Percentiles rank a stretch among this genome's conserved stretches.
Conservation (phyloP, 2,888 invertebrate species). For the Brenthis ino region DNA sequence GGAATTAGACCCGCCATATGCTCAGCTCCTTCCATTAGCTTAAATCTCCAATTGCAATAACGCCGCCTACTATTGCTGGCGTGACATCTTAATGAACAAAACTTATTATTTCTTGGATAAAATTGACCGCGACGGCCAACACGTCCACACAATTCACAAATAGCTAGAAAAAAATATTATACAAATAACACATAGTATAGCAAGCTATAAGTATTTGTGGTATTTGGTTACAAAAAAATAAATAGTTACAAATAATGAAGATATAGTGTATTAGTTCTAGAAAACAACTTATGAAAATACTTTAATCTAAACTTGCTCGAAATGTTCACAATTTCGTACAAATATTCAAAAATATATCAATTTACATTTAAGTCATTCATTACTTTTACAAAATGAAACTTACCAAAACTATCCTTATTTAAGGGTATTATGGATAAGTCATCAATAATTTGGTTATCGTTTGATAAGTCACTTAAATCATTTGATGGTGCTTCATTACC, state of each 20-base stretch:
- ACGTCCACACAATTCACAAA: constrained; percentile 75
- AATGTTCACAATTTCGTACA: background rate
- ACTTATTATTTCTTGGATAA: constrained; percentile 67
- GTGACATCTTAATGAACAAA: constrained; percentile 70
- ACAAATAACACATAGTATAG: background rate
- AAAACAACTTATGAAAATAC: background rate
- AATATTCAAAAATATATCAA: constrained; percentile 26
- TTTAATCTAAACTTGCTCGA: too few relatives aligned
- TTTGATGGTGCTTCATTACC: constrained; percentile 55
- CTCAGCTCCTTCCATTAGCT: constrained; percentile 74
- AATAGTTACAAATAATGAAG: constrained; percentile 1
- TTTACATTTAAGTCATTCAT: background rate
- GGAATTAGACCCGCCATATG: constrained; percentile 78
- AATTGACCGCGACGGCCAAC: constrained; percentile 70
- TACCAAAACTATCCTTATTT: constrained; percentile 94
- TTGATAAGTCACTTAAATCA: constrained; percentile 49
- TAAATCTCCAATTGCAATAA: constrained; percentile 68
- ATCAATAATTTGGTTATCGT: constrained; percentile 63
- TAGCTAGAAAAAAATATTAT: constrained; percentile 51
- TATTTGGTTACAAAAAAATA: constrained; percentile 25
- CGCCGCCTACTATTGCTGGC: constrained; percentile 56
- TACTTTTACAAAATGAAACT: constrained; percentile 51
- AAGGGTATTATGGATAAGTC: constrained; percentile 94
- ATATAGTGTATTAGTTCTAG: background rate
- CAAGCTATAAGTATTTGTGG: too few relatives aligned